Evolutionary conservation across 2,113 vertebrate species (phyloP).

Genomic region (Peucedramus taeniatus): DNA sequence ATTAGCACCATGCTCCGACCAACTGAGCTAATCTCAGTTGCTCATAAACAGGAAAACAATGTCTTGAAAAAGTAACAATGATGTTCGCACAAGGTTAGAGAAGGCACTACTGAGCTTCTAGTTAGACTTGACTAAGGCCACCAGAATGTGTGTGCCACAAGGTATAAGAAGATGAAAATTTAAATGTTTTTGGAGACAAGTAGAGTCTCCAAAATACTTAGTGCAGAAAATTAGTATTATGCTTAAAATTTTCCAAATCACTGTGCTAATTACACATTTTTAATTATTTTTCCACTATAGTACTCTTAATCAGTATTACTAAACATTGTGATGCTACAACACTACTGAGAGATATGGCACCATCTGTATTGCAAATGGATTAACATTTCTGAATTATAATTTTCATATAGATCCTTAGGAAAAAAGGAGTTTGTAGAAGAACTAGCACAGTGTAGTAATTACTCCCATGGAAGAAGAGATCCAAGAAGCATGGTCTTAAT

Average conservation of each 20-base stretch:
- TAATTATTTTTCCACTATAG: not conserved
- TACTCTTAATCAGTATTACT: not conserved
- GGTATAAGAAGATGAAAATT: not conserved
- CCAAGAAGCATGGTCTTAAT: not conserved
- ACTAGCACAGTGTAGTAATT: not conserved
- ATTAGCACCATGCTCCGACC: not conserved
- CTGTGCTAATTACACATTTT: not conserved
- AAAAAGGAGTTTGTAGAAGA: not conserved
- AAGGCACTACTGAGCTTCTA: not conserved
- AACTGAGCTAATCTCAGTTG: not conserved
- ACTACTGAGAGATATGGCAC: not conserved
- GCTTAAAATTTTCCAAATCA: not conserved
- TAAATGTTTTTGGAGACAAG: not conserved
- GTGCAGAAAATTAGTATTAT: not conserved
- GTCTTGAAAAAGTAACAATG: not conserved
- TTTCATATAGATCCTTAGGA: not conserved
- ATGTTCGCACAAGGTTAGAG: not conserved
- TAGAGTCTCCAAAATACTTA: not conserved
- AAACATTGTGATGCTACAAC: not conserved
- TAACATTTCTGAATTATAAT: not conserved
- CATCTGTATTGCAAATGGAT: not conserved
- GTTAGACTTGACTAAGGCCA: not conserved
- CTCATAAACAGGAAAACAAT: not conserved
- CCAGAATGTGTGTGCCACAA: not conserved
- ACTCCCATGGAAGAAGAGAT: not conserved